These are phyloP conservation scores for Thunnus thynnus DNA, from an alignment of 2,113 vertebrate genomes.

Conservation along the genomic window DNA sequence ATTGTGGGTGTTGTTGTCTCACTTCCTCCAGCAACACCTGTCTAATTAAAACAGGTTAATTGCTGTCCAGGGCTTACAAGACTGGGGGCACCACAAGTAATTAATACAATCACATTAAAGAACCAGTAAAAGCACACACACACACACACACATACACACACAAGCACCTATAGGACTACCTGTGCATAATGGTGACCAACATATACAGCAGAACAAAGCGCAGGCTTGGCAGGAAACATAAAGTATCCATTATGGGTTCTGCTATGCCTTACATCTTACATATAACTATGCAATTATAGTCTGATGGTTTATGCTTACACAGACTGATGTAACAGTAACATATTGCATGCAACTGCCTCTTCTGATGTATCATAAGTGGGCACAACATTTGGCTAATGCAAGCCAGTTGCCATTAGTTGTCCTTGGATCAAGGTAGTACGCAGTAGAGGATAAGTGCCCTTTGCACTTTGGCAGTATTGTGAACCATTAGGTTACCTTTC, in stretches of 20 bases:
- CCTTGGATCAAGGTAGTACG: background rate
- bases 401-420: background rate
- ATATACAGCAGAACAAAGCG: background rate
- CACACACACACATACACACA: background rate
- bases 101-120: conserved; percentile 58
- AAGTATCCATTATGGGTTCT: no score
- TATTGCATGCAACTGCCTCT: no score
- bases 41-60: conserved; percentile 73
- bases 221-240: no score
- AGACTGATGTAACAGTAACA: no score
- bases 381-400: conserved; percentile 4
- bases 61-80: conserved; percentile 54
- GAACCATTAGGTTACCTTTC: background rate
- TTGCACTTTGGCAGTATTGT: background rate
- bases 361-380: no score
- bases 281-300: no score
- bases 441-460: background rate
- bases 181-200: background rate
- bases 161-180: background rate
- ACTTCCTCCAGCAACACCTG: conserved; percentile 20
- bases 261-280: no score
- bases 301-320: no score
- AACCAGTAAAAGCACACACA: conserved; percentile 6
- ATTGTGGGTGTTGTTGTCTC: conserved; percentile 55
- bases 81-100: conserved; percentile 46